Conservation (phyloP, 2,113 vertebrate genomes). For the Solea senegalensis region DNA sequence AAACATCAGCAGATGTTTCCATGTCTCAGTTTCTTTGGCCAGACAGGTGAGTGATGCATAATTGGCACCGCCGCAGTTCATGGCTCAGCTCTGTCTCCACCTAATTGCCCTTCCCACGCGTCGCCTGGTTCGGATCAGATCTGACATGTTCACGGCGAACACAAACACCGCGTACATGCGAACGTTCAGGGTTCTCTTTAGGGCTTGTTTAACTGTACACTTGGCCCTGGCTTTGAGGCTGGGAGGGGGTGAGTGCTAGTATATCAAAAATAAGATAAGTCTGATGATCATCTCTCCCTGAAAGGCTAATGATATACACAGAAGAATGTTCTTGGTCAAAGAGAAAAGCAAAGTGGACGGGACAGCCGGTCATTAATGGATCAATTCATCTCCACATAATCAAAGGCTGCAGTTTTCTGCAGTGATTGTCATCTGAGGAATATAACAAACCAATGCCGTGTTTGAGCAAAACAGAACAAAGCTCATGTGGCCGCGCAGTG, state of each 20-base stretch:
- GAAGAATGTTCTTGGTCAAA: not conserved
- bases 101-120: constrained; percentile 87
- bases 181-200: constrained; percentile 53
- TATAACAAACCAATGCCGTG: constrained; percentile 21
- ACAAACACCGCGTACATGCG: constrained; percentile 39
- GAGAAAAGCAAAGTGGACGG: not conserved
- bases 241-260: constrained; percentile 10
- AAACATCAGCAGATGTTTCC: constrained; percentile 86
- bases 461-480: constrained; percentile 36
- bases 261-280: constrained; percentile 60
- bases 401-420: constrained; percentile 17
- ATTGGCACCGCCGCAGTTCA: constrained; percentile 80
- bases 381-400: constrained; percentile 11
- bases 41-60: constrained; percentile 90
- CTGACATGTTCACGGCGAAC: constrained; percentile 68
- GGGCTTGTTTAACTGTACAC: constrained; percentile 58
- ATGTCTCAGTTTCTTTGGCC: constrained; percentile 86
- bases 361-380: constrained; percentile 17
- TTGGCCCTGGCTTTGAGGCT: constrained; percentile 52
- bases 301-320: constrained; percentile 7
- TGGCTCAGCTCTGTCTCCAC: constrained; percentile 83
- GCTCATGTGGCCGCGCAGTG: constrained; percentile 10
- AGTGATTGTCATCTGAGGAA: constrained; percentile 23
- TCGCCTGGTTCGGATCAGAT: constrained; percentile 89
- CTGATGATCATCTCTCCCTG: constrained; percentile 23